Percentiles rank a stretch among this genome's conserved stretches.
Conservation (phyloP, 2,888 invertebrate genomes). For the Scaptomyza reducta region DNA sequence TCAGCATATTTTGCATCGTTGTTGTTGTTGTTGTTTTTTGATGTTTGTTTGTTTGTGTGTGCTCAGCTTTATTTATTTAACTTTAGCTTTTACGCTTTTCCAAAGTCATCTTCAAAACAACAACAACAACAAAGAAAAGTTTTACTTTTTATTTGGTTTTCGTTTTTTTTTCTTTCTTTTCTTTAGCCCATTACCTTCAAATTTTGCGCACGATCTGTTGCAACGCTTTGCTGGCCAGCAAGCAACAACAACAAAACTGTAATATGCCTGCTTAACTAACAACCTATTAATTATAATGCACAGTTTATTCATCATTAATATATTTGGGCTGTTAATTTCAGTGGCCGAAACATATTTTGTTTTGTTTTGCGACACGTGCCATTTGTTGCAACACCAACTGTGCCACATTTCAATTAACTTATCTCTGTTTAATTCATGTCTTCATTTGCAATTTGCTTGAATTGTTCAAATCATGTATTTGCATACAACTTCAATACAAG, state of each 20-base stretch:
- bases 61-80: constrained; percentile 64
- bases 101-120: constrained; percentile 67
- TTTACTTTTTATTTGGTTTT: constrained; percentile 75
- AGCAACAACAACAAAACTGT: constrained; percentile 18
- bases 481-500: constrained; percentile 37
- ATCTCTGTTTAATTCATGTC: constrained; percentile 13
- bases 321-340: constrained; percentile 51
- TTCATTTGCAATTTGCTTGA: constrained; percentile 36
- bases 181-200: constrained; percentile 58
- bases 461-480: constrained; percentile 31
- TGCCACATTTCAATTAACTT: constrained; percentile 25
- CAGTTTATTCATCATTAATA: constrained; percentile 47
- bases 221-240: constrained; percentile 70
- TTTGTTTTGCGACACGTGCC: constrained; percentile 46
- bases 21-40: background rate
- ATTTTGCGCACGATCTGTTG: constrained; percentile 80
- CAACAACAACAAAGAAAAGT: constrained; percentile 25
- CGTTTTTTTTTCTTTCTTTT: constrained; percentile 23
- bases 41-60: constrained; percentile 6
- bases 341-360: constrained; percentile 24
- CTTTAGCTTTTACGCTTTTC: constrained; percentile 77
- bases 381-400: background rate
- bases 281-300: constrained; percentile 58
- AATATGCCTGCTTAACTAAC: constrained; percentile 67
- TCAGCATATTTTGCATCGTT: constrained; percentile 41